Percentiles rank a stretch among this genome's conserved stretches.
Evolutionary conservation across 2,113 vertebrate genomes (phyloP).

Genomic region (Cyprinodon tularosa): DNA sequence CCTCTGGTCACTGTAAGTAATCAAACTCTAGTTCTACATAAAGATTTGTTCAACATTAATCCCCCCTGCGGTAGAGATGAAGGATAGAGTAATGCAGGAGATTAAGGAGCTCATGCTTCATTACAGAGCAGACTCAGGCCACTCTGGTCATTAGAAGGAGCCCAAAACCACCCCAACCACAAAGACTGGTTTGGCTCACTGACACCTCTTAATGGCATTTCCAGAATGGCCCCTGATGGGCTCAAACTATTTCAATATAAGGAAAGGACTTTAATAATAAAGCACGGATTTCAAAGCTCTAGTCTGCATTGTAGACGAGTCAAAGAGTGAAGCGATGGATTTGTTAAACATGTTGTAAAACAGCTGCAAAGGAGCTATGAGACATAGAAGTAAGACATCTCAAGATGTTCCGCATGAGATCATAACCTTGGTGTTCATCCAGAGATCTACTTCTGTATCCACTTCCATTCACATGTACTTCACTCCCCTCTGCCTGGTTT

Average conservation of each 20-base stretch:
- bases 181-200: conserved; percentile 68
- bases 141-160: conserved; percentile 58
- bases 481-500: conserved; percentile 33
- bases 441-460: conserved; percentile 34
- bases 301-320: conserved; percentile 35
- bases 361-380: conserved; percentile 1
- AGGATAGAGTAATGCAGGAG: conserved; percentile 61
- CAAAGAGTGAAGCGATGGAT: conserved; percentile 7
- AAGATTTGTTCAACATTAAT: conserved; percentile 50
- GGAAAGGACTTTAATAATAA: conserved; percentile 49
- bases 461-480: conserved; percentile 20
- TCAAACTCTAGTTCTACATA: conserved; percentile 44
- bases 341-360: conserved; percentile 20
- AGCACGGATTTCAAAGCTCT: conserved; percentile 43
- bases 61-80: conserved; percentile 41
- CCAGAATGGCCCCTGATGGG: conserved; percentile 52
- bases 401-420: conserved; percentile 33
- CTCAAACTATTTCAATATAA: conserved; percentile 39
- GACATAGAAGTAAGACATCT: conserved; percentile 9
- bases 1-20: background rate
- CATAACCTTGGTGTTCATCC: conserved; percentile 31
- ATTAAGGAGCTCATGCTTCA: conserved; percentile 50
- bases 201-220: conserved; percentile 76
- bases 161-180: conserved; percentile 57
- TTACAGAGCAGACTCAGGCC: conserved; percentile 40